Evolutionary conservation across 2,888 invertebrate genomes (phyloP).

Genomic region (Lochmaea crataegi): DNA sequence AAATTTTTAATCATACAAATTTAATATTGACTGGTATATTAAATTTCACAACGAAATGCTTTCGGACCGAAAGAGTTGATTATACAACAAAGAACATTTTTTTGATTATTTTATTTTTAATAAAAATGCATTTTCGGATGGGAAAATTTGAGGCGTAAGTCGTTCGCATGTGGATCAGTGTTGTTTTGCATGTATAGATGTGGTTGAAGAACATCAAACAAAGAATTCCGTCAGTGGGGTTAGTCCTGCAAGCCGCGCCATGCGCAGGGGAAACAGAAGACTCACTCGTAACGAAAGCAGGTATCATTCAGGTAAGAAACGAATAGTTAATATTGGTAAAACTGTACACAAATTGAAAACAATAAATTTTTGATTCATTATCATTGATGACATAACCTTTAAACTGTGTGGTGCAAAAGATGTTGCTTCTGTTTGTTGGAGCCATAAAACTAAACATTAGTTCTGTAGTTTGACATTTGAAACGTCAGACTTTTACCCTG

Average conservation of each 20-base stretch:
- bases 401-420: too few species aligned
- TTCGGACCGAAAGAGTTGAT: neutral
- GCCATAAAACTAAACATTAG: too few species aligned
- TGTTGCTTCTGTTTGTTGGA: too few species aligned
- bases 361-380: neutral
- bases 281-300: slow-evolving; percentile 94
- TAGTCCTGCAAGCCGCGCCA: slow-evolving; percentile 66
- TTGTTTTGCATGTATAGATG: slow-evolving; percentile 54
- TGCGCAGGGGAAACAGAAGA: slow-evolving; percentile 81
- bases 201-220: slow-evolving; percentile 57
- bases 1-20: neutral
- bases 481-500: too few species aligned
- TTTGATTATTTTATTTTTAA: neutral
- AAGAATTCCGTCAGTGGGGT: slow-evolving; percentile 57
- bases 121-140: slow-evolving; percentile 31
- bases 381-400: too few species aligned
- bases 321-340: neutral
- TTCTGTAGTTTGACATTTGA: too few species aligned
- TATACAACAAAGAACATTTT: too few species aligned
- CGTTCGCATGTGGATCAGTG: slow-evolving; percentile 50
- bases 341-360: neutral
- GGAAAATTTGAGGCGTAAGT: slow-evolving; percentile 8
- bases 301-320: slow-evolving; percentile 90
- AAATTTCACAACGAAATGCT: neutral
- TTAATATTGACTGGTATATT: neutral